Evolutionary conservation across 2,797 vertebrate genomes (phyloP).

Genomic region (Euthynnus affinis): DNA sequence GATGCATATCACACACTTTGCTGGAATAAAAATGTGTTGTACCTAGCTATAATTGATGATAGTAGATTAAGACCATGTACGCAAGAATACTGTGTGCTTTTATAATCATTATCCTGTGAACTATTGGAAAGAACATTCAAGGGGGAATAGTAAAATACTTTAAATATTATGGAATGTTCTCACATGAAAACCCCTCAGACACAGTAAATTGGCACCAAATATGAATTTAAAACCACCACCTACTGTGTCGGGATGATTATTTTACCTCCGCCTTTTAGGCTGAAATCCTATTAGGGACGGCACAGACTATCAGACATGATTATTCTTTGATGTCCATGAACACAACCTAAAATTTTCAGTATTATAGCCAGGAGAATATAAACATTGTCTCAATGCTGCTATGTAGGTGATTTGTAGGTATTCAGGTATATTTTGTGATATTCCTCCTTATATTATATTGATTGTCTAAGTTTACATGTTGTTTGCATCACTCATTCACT

Average conservation of each 20-base stretch:
- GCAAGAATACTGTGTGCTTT: neutral
- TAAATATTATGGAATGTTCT: neutral
- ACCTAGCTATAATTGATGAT: too few relatives aligned
- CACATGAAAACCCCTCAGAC: neutral
- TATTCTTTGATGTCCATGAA: conserved; percentile 18
- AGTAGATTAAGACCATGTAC: neutral
- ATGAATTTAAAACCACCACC: conserved; percentile 3
- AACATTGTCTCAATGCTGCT: neutral
- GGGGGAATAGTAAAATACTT: neutral
- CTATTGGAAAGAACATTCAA: too few relatives aligned
- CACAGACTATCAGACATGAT: neutral
- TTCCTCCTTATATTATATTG: neutral
- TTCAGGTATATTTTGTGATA: neutral
- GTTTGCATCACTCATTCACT: too few relatives aligned
- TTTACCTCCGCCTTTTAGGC: neutral
- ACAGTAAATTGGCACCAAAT: neutral
- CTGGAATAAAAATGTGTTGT: neutral
- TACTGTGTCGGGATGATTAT: conserved; percentile 15
- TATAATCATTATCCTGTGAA: neutral
- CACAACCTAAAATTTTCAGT: conserved; percentile 10
- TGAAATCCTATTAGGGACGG: neutral
- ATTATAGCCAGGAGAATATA: neutral
- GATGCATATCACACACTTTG: neutral
- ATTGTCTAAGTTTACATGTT: neutral
- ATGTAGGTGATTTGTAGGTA: neutral